These are phyloP conservation scores for Acronicta aceris DNA, from an alignment of 2,888 invertebrate genomes.

Conservation along the genomic window DNA sequence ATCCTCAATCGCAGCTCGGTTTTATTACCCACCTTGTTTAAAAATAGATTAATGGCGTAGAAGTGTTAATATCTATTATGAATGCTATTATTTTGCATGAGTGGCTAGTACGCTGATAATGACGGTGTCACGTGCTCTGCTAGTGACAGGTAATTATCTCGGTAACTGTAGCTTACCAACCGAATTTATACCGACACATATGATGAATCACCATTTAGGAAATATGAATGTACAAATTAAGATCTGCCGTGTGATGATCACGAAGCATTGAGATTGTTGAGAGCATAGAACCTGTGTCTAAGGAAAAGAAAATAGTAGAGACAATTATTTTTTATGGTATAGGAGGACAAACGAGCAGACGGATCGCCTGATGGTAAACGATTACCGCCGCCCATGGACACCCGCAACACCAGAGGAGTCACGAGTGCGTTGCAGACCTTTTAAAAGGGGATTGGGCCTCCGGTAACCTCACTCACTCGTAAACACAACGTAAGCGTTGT, in stretches of 20 bases:
- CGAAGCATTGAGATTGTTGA: neutral
- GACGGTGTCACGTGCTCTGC: slow-evolving; percentile 40
- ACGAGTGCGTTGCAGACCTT: too few species aligned
- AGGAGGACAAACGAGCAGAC: too few species aligned
- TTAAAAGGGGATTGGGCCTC: too few species aligned
- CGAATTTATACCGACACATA: neutral
- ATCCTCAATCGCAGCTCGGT: slow-evolving; percentile 7
- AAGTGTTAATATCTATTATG: slow-evolving; percentile 24
- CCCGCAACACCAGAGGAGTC: too few species aligned
- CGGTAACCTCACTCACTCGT: too few species aligned
- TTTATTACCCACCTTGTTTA: slow-evolving; percentile 23
- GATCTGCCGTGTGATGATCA: neutral
- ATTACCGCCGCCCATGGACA: too few species aligned
- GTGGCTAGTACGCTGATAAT: slow-evolving; percentile 23
- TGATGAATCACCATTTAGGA: neutral
- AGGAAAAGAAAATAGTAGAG: too few species aligned
- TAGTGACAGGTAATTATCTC: slow-evolving; percentile 41
- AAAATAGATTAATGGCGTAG: slow-evolving; percentile 45
- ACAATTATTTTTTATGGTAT: too few species aligned
- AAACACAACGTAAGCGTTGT: too few species aligned
- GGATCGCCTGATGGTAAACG: too few species aligned
- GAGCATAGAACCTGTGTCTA: neutral
- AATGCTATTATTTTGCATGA: slow-evolving; percentile 49
- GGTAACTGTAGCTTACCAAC: slow-evolving; percentile 6
- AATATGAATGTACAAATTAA: neutral